Evolutionary conservation across 1,140 invertebrate species (phyloP), one percentile per base, ranked within the genome.

Genomic region (Drosophila albomicans): DNA sequence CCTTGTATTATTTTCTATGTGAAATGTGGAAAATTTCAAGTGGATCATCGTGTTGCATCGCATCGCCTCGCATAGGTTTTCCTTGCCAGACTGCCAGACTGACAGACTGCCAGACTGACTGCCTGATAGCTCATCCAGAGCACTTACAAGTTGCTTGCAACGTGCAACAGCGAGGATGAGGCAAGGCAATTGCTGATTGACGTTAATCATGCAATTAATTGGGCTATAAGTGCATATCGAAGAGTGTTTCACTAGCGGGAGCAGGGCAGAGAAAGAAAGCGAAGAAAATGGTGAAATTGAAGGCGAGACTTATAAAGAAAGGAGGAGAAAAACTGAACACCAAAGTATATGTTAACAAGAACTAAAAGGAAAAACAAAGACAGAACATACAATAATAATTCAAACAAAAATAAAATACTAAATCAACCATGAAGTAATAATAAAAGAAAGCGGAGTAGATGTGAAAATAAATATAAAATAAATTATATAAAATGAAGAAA

Each of bases 201-300:
- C 77, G 73, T 87, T 88, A 87, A 87, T 87, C 84, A 80, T 65
- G 68, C 77, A 65, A 78, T 84, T 80, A 87, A 87, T 87, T 88
- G 84, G 76, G 79, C 69, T 64, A 74, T 72, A 58, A 54, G 64
- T 64, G 52, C 28, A 35, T 15, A 46, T n/a, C 45, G 58, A 43
- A 7, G n/a, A 61, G 10, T 8, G 13, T 49, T 20, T 20, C 20
- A 20, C 20, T 20, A 20, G 3, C 20, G 20, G 20, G 20, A 32
- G 11, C 45, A 35, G 16, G 30, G n/a, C 28, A 16, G 13, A 20
- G 10, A 32, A 8, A 45, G 11, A 30, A 35, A 16, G 7, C 7
- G 35, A 32, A 6, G 30, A 46, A 43, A 7, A 45, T 10, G 8
- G 5, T 43, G 5, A 41, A 20, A 25, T 11, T 20, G 20, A 20